phyloP scores from a whole-genome alignment of 1,140 invertebrate genomes.

The Linepithema humile region DNA sequence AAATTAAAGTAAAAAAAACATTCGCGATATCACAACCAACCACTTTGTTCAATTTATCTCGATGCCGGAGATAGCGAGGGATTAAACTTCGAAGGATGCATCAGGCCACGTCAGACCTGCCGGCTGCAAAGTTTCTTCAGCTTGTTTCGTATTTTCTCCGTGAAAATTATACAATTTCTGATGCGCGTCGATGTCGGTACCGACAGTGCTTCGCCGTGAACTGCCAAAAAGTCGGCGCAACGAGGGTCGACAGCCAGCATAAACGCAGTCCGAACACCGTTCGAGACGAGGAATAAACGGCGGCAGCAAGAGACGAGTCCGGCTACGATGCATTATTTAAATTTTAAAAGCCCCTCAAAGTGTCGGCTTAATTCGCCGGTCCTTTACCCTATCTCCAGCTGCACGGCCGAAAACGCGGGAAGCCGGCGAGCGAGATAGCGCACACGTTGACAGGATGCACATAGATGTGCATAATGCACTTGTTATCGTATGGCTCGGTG shows the following conservation, averaged over 20 bases:
- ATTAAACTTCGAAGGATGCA: conserved; percentile 40
- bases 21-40: background rate
- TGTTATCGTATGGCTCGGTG: background rate
- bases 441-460: background rate
- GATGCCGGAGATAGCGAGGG: conserved; percentile 3
- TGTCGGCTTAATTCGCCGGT: conserved; percentile 66
- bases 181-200: conserved; percentile 63
- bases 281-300: conserved; percentile 45
- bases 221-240: conserved; percentile 69
- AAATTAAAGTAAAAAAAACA: too few species aligned
- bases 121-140: conserved; percentile 52
- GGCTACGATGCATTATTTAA: conserved; percentile 70
- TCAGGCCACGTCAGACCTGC: background rate
- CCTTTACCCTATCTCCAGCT: conserved; percentile 53
- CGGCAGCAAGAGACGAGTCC: conserved; percentile 48
- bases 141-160: conserved; percentile 37
- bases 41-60: background rate
- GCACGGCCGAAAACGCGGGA: conserved; percentile 30
- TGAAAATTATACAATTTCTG: conserved; percentile 45
- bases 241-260: conserved; percentile 69
- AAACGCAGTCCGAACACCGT: conserved; percentile 22
- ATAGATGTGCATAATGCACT: conserved; percentile 1
- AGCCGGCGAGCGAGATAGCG: background rate
- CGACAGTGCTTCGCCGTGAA: conserved; percentile 59
- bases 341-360: conserved; percentile 72